Percentiles rank a stretch among this genome's conserved stretches.
phyloP scores from a whole-genome alignment of 1,140 invertebrate genomes.

The Cryptotermes secundus region DNA sequence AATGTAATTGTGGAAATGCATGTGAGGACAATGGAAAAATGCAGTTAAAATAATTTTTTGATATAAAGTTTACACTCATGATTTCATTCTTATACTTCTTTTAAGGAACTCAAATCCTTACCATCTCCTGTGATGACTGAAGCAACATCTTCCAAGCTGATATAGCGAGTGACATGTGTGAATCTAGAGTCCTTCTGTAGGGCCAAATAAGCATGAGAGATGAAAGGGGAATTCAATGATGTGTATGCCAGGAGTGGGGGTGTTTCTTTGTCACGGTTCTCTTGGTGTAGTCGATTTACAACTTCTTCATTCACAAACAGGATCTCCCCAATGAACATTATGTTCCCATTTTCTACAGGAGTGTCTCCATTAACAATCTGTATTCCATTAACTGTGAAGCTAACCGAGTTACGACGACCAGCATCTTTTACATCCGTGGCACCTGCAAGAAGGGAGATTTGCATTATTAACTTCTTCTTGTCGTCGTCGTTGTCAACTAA shows the following conservation, averaged over 20 bases:
- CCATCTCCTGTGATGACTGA: constrained; percentile 55
- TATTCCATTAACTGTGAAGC: constrained; percentile 56
- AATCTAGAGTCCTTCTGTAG: constrained; percentile 55
- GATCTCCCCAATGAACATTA: constrained; percentile 61
- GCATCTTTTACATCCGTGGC: neutral
- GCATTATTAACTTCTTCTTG: constrained; percentile 18
- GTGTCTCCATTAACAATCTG: constrained; percentile 59
- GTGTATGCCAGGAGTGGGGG: constrained; percentile 62
- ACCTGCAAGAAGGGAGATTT: constrained; percentile 23
- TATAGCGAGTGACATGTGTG: constrained; percentile 57
- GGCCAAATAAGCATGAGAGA: constrained; percentile 60
- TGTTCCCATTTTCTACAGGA: constrained; percentile 57
- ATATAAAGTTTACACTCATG: no score
- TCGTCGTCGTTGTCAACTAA: no score
- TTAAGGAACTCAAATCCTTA: constrained; percentile 29
- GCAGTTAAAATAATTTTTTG: no score
- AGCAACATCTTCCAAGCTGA: constrained; percentile 59
- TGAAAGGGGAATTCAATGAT: constrained; percentile 62
- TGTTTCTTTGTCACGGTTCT: constrained; percentile 62
- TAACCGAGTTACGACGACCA: neutral
- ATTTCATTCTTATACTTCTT: no score
- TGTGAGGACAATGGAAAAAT: no score
- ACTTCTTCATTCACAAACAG: constrained; percentile 60
- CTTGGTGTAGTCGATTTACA: constrained; percentile 58
- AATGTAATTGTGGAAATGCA: no score